phyloP scores from a whole-genome alignment of 2,797 vertebrate species.

The Macropus fuliginosus region DNA sequence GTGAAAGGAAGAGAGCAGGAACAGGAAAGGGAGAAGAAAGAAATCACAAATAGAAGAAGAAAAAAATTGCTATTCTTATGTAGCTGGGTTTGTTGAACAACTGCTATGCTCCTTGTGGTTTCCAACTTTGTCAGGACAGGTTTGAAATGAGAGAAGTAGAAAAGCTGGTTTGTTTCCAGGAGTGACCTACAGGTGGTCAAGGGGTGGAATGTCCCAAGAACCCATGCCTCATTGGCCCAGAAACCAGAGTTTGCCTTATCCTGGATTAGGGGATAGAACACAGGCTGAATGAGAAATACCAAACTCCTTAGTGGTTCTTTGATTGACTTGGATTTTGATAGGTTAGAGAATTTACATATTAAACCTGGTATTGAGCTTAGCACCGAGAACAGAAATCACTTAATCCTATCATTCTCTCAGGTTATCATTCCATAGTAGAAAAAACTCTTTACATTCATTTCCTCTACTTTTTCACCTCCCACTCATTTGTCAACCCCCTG shows the following conservation, averaged over 20 bases:
- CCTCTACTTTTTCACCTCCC: neutral
- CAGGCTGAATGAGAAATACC: neutral
- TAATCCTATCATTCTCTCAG: neutral
- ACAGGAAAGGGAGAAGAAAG: constrained; percentile 6
- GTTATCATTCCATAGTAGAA: neutral
- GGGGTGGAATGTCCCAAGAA: neutral
- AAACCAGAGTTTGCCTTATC: constrained; percentile 22
- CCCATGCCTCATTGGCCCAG: neutral
- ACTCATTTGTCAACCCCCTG: neutral
- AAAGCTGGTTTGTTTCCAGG: neutral
- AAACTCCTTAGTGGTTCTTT: neutral
- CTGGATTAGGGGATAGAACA: constrained; percentile 16
- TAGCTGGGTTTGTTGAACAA: neutral
- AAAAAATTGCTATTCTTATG: neutral
- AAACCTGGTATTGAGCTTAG: neutral
- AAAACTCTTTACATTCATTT: neutral
- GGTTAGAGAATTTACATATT: neutral
- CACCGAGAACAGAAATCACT: neutral
- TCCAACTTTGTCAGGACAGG: neutral
- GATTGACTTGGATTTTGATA: neutral
- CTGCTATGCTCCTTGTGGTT: neutral
- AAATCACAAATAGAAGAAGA: neutral
- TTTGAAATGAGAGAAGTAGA: neutral
- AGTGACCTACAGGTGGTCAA: neutral
- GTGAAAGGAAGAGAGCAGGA: neutral